A percentile compares a stretch with the other conserved stretches of the same genome.
These are phyloP conservation scores for Rhincodon typus DNA, from an alignment of 2,797 vertebrate genomes.

Conservation along the genomic window DNA sequence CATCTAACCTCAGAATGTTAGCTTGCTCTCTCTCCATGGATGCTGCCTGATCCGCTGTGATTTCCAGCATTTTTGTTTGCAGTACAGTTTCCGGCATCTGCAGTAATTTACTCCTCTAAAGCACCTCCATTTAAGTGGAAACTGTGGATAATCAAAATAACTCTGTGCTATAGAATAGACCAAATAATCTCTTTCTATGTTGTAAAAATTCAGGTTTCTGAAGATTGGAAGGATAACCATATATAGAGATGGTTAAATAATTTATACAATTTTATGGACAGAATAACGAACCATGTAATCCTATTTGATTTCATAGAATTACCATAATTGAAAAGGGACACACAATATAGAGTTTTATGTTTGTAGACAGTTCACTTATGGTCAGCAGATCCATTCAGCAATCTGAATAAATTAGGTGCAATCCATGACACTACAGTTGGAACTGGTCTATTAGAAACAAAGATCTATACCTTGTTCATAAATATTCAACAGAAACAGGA, in stretches of 20 bases:
- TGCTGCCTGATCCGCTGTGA: too few species aligned
- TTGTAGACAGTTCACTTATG: not conserved
- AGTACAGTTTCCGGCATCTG: too few species aligned
- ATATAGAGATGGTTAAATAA: not conserved
- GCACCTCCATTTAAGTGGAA: too few species aligned
- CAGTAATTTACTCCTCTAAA: too few species aligned
- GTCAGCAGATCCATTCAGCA: not conserved
- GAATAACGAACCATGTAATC: not conserved
- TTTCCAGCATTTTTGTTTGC: too few species aligned
- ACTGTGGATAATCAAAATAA: not conserved
- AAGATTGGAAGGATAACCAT: not conserved
- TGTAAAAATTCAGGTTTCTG: not conserved
- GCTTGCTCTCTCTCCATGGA: too few species aligned
- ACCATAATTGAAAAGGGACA: not conserved
- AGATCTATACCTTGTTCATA: not conserved
- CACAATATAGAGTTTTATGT: not conserved
- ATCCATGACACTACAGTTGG: not conserved
- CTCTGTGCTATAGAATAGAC: not conserved
- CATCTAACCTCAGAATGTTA: too few species aligned
- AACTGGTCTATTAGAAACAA: not conserved
- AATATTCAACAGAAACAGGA: not conserved
- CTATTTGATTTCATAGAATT: not conserved
- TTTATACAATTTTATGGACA: not conserved
- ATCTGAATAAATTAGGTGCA: not conserved
- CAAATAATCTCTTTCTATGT: not conserved